Evolutionary conservation across 2,113 vertebrate species (phyloP).

Genomic region (Ptychochromis oligacanthus): DNA sequence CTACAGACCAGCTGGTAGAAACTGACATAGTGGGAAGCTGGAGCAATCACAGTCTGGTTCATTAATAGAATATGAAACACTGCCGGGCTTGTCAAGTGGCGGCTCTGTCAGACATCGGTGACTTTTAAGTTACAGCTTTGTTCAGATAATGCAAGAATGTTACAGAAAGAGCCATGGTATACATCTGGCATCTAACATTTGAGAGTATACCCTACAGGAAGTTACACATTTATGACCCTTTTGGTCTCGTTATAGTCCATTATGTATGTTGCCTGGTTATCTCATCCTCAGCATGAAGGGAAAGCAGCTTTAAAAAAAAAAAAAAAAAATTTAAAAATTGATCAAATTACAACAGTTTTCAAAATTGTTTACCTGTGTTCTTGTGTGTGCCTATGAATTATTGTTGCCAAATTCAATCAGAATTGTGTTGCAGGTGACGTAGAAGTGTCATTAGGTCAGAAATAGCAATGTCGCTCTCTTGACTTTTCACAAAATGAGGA

Average conservation of each 20-base stretch:
- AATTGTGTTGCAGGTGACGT: neutral
- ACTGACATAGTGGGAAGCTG: neutral
- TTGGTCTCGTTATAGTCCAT: neutral
- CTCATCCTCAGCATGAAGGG: too few species aligned
- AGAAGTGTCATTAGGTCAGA: neutral
- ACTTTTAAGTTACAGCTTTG: neutral
- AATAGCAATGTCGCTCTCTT: neutral
- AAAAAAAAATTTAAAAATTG: too few species aligned
- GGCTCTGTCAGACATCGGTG: too few species aligned
- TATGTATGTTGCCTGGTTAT: too few species aligned
- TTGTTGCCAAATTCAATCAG: neutral
- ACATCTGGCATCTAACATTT: neutral
- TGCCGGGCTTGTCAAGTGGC: neutral
- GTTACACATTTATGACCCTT: neutral
- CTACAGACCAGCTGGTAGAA: neutral
- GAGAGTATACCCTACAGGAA: neutral
- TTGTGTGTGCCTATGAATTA: neutral
- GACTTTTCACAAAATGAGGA: fast-evolving
- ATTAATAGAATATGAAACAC: neutral
- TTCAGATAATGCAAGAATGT: neutral
- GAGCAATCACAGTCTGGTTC: neutral
- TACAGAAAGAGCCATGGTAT: neutral
- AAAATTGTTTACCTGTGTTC: neutral
- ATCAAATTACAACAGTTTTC: too few species aligned
- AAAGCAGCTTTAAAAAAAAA: too few species aligned